phyloP scores from a whole-genome alignment of 2,888 invertebrate genomes.

The Acleris sparsana region DNA sequence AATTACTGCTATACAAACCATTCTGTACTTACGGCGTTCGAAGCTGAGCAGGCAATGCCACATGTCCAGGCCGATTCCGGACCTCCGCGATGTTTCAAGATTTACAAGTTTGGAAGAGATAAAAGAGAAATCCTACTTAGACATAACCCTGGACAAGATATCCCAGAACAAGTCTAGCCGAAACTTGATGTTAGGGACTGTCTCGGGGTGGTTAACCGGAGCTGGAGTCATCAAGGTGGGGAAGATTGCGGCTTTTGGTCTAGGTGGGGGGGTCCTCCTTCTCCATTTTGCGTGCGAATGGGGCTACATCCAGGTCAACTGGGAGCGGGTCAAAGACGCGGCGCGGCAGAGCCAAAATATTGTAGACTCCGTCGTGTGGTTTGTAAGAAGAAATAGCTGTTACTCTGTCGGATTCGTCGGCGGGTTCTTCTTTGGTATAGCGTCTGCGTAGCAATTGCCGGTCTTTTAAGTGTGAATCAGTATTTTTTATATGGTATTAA shows the following conservation, averaged over 20 bases:
- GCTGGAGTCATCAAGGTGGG: slow-evolving; percentile 91
- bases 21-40: slow-evolving; percentile 33
- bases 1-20: slow-evolving; percentile 18
- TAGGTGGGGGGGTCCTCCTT: slow-evolving; percentile 94
- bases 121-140: slow-evolving; percentile 52
- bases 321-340: slow-evolving; percentile 91
- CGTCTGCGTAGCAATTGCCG: slow-evolving; percentile 74
- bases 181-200: slow-evolving; percentile 62
- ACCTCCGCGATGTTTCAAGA: slow-evolving; percentile 50
- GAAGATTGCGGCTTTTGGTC: slow-evolving; percentile 92
- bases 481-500: not conserved
- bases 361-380: slow-evolving; percentile 86
- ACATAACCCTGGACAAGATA: slow-evolving; percentile 55
- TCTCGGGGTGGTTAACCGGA: slow-evolving; percentile 86
- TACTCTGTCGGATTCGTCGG: slow-evolving; percentile 91
- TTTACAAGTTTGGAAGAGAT: slow-evolving; percentile 45
- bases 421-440: slow-evolving; percentile 93
- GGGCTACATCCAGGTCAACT: slow-evolving; percentile 94
- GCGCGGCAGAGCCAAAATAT: slow-evolving; percentile 88
- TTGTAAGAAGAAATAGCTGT: slow-evolving; percentile 86
- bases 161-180: slow-evolving; percentile 54
- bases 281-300: slow-evolving; percentile 94
- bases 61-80: slow-evolving; percentile 69
- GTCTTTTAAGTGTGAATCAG: not conserved
- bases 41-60: slow-evolving; percentile 46